Evolutionary conservation across 2,113 vertebrate species (phyloP).

Genomic region (Elgaria multicarinata): DNA sequence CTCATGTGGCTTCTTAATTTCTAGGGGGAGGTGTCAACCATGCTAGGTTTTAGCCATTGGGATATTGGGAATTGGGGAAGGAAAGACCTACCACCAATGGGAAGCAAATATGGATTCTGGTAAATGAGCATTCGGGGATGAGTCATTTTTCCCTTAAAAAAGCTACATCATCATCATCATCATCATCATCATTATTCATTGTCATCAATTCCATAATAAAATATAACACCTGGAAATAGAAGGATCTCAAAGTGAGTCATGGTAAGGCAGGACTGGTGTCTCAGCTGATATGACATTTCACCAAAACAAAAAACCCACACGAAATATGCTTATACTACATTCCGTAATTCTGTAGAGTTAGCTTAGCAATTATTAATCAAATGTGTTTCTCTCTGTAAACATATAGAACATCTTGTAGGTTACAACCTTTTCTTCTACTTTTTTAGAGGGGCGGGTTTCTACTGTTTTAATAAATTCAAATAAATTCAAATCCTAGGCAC

Average conservation of each 20-base stretch:
- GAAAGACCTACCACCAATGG: neutral
- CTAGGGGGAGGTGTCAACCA: neutral
- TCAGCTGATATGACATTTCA: neutral
- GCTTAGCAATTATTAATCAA: neutral
- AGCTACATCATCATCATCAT: neutral
- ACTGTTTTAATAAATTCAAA: neutral
- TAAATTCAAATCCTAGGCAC: neutral
- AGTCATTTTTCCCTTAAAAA: neutral
- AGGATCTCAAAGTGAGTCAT: neutral
- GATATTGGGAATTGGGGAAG: neutral
- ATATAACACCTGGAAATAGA: neutral
- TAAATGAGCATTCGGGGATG: neutral
- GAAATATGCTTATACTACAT: neutral
- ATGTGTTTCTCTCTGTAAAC: neutral
- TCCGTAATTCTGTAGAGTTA: neutral
- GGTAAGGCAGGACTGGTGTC: neutral
- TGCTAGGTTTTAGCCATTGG: neutral
- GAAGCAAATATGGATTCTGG: neutral
- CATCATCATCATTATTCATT: conserved; percentile 17
- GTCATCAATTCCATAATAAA: neutral
- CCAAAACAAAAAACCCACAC: neutral
- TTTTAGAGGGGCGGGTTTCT: neutral
- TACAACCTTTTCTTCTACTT: neutral
- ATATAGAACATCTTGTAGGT: neutral
- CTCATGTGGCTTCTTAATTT: neutral